phyloP scores from a whole-genome alignment of 2,888 invertebrate species.

The Sarcophaga caerulescens region DNA sequence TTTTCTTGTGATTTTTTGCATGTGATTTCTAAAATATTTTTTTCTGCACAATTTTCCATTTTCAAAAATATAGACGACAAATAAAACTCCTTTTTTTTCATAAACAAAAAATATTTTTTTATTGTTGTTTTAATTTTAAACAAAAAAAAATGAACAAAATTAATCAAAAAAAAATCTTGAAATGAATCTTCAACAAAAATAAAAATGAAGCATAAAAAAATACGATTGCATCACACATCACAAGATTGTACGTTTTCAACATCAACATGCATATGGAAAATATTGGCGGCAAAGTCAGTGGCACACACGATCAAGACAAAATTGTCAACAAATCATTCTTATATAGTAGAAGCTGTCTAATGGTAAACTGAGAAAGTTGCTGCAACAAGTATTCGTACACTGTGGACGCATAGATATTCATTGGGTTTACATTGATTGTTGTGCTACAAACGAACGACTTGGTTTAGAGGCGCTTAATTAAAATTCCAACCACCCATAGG shows the following conservation, averaged over 20 bases:
- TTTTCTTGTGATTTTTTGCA: not conserved
- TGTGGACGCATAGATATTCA: not conserved
- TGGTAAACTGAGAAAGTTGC: too few species aligned
- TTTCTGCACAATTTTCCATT: slow-evolving; percentile 24
- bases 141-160: slow-evolving; percentile 15
- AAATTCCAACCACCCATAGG: too few species aligned
- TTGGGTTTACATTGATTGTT: too few species aligned
- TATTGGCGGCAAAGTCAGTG: slow-evolving; percentile 52
- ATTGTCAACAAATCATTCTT: slow-evolving; percentile 33
- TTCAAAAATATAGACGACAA: too few species aligned
- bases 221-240: slow-evolving; percentile 50
- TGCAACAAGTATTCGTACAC: not conserved
- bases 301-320: slow-evolving; percentile 34
- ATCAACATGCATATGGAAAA: slow-evolving; percentile 23
- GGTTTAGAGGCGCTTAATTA: too few species aligned
- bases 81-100: not conserved
- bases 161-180: slow-evolving; percentile 27
- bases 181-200: slow-evolving; percentile 2
- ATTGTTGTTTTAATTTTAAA: slow-evolving; percentile 38
- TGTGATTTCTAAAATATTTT: not conserved
- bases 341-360: not conserved
- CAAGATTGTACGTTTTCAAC: slow-evolving; percentile 34
- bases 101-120: slow-evolving; percentile 34
- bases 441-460: too few species aligned
- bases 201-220: slow-evolving; percentile 45